Base-by-base conservation (phyloP, 1,140 invertebrate genomes). In the Marisa cornuarietis region DNA sequence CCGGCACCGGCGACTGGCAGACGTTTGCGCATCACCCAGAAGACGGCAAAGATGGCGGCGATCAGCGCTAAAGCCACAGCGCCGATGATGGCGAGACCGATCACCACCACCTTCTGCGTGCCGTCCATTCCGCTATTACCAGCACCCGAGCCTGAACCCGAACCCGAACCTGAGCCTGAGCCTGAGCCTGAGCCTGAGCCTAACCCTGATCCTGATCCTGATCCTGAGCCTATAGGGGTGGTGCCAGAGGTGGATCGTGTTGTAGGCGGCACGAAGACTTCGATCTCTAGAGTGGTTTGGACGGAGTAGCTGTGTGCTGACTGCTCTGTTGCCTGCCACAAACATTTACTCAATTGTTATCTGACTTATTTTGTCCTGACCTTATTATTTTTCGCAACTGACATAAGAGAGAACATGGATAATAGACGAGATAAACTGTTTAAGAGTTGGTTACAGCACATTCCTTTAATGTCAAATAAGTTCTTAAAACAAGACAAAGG, bases 271-370 rank as follows among this genome's bases (percentile, higher is more conserved):
- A 65, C 14, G 14, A 51, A 52, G 31, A 77, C 65, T 10, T 77
- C 75, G 18, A 77, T 20, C 8, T 77, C 26, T 51, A 77, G 51
- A 24, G 75, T 77, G 31, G 63, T 54, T 31, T 68, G 31, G 6
- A 63, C 75, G 5, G 63, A n/a, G 75, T 24, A 77, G 62, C 6
- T 3, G 16, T 26, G 16, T 13, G 6, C 22, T 7, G 75, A 68
- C 49, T 68, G 24, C 51, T 77, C 75, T 13, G 20, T 8, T 14
- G 75, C 75, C 75, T 77, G 75, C 51, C 54, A 58, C 11, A 58
- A 58, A 58, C 11, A 58, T 14, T 11, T 58, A 6, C 11, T 58
- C 54, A 14, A 2, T 4, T 18, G 11, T 11, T 58, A 58, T 58
- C 54, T 6, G 54, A 42, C 31, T 42, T 42, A 4, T 42, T 42